Percentiles rank a stretch among this genome's conserved stretches.
phyloP scores from a whole-genome alignment of 2,888 invertebrate species.

The Cantharis nigra region DNA sequence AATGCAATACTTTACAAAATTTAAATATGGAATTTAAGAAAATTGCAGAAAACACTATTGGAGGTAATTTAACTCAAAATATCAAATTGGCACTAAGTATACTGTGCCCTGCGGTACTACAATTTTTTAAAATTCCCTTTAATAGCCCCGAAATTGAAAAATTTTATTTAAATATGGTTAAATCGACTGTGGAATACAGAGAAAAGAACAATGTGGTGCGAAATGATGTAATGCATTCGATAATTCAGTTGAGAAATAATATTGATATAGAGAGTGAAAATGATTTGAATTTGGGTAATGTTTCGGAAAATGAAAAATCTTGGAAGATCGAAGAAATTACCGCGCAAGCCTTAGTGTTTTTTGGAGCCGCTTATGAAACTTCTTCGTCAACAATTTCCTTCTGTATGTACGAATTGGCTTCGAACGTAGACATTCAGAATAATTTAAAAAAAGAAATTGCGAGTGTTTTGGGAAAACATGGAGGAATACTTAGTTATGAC shows the following conservation, averaged over 20 bases:
- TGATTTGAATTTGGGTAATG: neutral
- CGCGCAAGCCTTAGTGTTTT: slow-evolving; percentile 42
- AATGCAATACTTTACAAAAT: slow-evolving; percentile 55
- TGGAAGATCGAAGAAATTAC: slow-evolving; percentile 24
- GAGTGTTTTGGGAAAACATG: slow-evolving; percentile 46
- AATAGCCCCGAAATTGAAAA: neutral
- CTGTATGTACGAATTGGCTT: slow-evolving; percentile 57
- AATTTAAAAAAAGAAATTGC: slow-evolving; percentile 54
- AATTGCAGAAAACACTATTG: slow-evolving; percentile 41
- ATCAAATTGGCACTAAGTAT: too few relatives aligned
- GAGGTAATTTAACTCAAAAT: slow-evolving; percentile 10
- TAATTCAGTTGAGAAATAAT: neutral
- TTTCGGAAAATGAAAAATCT: neutral
- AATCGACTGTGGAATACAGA: neutral
- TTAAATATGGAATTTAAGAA: slow-evolving; percentile 44
- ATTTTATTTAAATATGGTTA: neutral
- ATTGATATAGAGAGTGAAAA: neutral
- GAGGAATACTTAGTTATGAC: slow-evolving; percentile 55
- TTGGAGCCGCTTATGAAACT: slow-evolving; percentile 50
- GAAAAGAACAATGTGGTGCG: neutral
- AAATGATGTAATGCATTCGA: slow-evolving; percentile 5
- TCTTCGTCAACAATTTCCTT: slow-evolving; percentile 54
- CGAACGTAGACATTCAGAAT: slow-evolving; percentile 54
- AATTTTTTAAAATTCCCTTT: neutral
- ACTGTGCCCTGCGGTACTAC: neutral